phyloP scores from a whole-genome alignment of 2,888 invertebrate genomes.

The Drosophila tanythrix region DNA sequence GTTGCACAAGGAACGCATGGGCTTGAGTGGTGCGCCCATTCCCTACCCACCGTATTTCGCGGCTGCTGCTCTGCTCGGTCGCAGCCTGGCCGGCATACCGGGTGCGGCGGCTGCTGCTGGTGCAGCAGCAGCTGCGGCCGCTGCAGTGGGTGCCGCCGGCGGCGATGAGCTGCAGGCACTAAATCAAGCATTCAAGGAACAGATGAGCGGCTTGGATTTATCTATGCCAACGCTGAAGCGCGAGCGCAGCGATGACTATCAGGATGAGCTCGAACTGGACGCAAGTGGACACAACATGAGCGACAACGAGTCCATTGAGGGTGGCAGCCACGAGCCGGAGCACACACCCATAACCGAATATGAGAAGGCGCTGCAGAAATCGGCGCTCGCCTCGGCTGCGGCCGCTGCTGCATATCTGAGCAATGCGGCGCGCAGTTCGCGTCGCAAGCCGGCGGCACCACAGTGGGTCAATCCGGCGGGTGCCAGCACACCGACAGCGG shows the following conservation, averaged over 20 bases:
- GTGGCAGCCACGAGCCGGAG: conserved; percentile 65
- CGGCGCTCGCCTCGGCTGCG: conserved; percentile 66
- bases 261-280: conserved; percentile 89
- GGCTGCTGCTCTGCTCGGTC: conserved; percentile 87
- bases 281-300: conserved; percentile 81
- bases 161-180: conserved; percentile 86
- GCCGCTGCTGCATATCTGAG: conserved; percentile 71
- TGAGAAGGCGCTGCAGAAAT: conserved; percentile 67
- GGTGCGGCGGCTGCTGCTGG: conserved; percentile 91
- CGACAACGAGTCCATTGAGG: conserved; percentile 82
- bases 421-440: conserved; percentile 85
- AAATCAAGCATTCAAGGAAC: conserved; percentile 89
- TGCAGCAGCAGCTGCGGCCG: conserved; percentile 90
- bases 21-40: conserved; percentile 91
- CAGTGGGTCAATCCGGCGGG: conserved; percentile 96
- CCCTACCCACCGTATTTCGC: conserved; percentile 93
- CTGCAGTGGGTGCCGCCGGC: conserved; percentile 88
- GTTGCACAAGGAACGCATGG: conserved; percentile 93
- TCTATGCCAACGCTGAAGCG: conserved; percentile 93
- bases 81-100: conserved; percentile 89
- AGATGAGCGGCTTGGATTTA: conserved; percentile 94
- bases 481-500: conserved; percentile 48
- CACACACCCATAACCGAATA: conserved; percentile 83
- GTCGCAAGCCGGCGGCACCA: conserved; percentile 97
- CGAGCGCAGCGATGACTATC: conserved; percentile 86